Conservation (phyloP, 2,888 invertebrate species). For the Geotrupes spiniger region DNA sequence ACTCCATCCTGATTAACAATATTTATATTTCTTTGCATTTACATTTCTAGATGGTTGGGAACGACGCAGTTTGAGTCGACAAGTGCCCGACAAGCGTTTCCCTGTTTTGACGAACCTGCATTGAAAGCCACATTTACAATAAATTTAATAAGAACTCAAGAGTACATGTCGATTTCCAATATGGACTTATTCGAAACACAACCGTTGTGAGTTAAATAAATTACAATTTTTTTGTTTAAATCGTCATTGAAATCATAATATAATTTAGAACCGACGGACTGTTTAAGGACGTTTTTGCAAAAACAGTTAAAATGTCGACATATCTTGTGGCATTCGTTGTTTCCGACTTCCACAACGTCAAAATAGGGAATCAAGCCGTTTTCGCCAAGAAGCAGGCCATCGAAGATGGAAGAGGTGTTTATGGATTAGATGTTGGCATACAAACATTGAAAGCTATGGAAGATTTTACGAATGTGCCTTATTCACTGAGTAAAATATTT, state of each 20-base stretch:
- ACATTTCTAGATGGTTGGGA: slow-evolving; percentile 15
- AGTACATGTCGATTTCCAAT: slow-evolving; percentile 18
- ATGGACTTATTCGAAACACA: slow-evolving; percentile 55
- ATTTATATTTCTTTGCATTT: too few relatives aligned
- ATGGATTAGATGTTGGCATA: slow-evolving; percentile 49
- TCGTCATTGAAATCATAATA: too few relatives aligned
- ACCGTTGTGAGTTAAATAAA: too few relatives aligned
- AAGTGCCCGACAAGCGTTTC: slow-evolving; percentile 61
- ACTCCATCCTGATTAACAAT: too few relatives aligned
- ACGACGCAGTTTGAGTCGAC: slow-evolving; percentile 33
- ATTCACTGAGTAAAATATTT: slow-evolving; percentile 63
- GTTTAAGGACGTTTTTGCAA: slow-evolving; percentile 8
- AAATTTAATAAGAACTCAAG: slow-evolving; percentile 39
- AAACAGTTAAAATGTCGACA: slow-evolving; percentile 61
- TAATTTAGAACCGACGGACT: not conserved
- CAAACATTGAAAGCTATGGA: slow-evolving; percentile 53
- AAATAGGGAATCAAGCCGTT: slow-evolving; percentile 34
- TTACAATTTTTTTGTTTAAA: too few relatives aligned
- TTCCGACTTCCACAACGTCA: slow-evolving; percentile 43
- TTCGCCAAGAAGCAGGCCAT: slow-evolving; percentile 34
- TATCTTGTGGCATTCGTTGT: slow-evolving; percentile 81
- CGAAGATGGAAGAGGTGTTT: slow-evolving; percentile 40
- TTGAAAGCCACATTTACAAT: slow-evolving; percentile 45
- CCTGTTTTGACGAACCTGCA: slow-evolving; percentile 68
- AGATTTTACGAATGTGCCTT: slow-evolving; percentile 56